Base-by-base conservation (phyloP, 2,797 vertebrate species). In the Momotus momota region DNA sequence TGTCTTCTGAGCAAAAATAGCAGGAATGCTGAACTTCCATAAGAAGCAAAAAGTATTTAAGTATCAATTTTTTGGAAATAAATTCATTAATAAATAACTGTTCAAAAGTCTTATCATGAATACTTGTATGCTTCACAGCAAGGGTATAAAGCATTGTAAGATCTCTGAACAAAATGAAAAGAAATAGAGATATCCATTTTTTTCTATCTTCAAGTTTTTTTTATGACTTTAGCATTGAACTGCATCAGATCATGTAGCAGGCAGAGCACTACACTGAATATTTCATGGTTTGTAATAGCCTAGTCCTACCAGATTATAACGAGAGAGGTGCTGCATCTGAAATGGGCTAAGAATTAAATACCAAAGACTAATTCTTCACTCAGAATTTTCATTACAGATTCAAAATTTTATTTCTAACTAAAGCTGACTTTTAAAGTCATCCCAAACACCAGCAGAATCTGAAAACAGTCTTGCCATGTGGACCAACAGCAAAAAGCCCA, bases 341-440 rank as follows among this genome's bases (percentile, higher is more conserved):
- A 86, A 72, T 13, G 8, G 35, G 38, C 25, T 86, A 40, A 90
- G 51, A 92, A 96, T 35, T 80, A 43, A 64, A 73, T 10, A 75
- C 10, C 3, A 3, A 82, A 90, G 48, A 54, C 22, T 58, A 87
- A 81, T 61, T 86, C 62, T 19, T 18, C 54, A 64, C 33, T 93
- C 38, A 14, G 7, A 46, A 78, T 73, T 93, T 73, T 93, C 74
- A 81, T 72, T 84, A 62, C 10, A 40, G 45, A 45, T 25, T n/a
- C 14, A 79, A 40, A 49, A 48, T 38, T 77, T 61, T 67, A 65
- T 70, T 88, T 85, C 43, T 74, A 87, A 94, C 55, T 69, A 78
- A 89, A 94, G 49, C 20, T 90, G 52, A 61, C 61, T 92, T 78
- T 64, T 62, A 77, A 93, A 77, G 14, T 73, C 60, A 88, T 88